A percentile compares a stretch with the other conserved stretches of the same genome.
Evolutionary conservation across 2,797 vertebrate species (phyloP).

Genomic region (Notolabrus celidotus): DNA sequence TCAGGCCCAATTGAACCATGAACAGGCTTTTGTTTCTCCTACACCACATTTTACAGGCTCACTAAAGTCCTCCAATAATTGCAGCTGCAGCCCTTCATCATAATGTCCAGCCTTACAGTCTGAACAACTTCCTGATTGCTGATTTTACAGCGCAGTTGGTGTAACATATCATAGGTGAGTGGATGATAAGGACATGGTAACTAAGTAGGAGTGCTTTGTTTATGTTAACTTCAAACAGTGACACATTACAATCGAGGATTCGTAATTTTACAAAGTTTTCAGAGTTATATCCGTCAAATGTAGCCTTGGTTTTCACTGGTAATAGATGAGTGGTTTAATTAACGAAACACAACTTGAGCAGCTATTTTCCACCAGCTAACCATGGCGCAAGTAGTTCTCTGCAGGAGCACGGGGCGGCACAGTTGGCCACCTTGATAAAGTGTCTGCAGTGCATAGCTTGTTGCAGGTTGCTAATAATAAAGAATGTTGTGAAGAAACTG

Average conservation of each 20-base stretch:
- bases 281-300: too few relatives aligned
- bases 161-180: constrained; percentile 30
- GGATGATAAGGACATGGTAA: constrained; percentile 36
- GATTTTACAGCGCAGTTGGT: constrained; percentile 42
- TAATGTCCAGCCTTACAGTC: constrained; percentile 26
- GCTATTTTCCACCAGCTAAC: constrained; percentile 10
- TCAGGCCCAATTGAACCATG: constrained; percentile 36
- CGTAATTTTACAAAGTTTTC: too few relatives aligned
- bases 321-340: constrained; percentile 8
- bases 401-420: neutral
- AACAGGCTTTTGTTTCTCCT: constrained; percentile 55
- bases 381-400: neutral
- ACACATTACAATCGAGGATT: too few relatives aligned
- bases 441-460: neutral
- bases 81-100: constrained; percentile 43
- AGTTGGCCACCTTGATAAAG: neutral
- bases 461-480: too few relatives aligned
- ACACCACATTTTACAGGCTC: constrained; percentile 52
- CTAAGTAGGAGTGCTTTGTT: neutral
- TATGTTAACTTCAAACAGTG: too few relatives aligned
- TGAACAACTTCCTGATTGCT: constrained; percentile 32
- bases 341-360: constrained; percentile 13
- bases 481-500: too few relatives aligned
- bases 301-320: too few relatives aligned
- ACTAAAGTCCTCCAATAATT: constrained; percentile 61